phyloP scores from a whole-genome alignment of 2,888 invertebrate species.

The Tipula vernalis region DNA sequence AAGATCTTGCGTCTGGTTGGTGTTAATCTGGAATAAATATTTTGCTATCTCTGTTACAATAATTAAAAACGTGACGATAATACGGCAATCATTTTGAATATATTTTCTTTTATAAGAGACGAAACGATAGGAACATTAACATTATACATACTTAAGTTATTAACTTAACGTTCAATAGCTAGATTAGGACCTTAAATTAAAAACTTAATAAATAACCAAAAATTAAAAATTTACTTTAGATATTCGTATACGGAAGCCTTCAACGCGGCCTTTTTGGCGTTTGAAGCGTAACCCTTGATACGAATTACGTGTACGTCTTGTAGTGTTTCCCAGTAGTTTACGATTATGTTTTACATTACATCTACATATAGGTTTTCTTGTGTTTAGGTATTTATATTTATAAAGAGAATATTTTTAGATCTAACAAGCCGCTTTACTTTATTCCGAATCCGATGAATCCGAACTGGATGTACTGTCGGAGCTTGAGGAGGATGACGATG shows the following conservation, averaged over 20 bases:
- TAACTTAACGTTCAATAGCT: background rate
- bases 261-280: background rate
- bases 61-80: background rate
- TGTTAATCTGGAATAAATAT: background rate
- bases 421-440: background rate
- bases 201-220: background rate
- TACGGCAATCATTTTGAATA: background rate
- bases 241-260: background rate
- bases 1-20: background rate
- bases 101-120: background rate
- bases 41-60: background rate
- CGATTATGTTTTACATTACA: background rate
- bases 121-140: background rate
- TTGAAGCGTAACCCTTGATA: background rate
- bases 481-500: conserved; percentile 15
- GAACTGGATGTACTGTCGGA: background rate
- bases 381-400: background rate
- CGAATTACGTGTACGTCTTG: background rate
- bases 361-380: background rate
- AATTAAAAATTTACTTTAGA: background rate
- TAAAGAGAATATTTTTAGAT: background rate
- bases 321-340: background rate
- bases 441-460: background rate
- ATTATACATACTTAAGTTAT: background rate
- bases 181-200: background rate